phyloP scores from a whole-genome alignment of 2,113 vertebrate genomes.

The Corydoras maculifer region DNA sequence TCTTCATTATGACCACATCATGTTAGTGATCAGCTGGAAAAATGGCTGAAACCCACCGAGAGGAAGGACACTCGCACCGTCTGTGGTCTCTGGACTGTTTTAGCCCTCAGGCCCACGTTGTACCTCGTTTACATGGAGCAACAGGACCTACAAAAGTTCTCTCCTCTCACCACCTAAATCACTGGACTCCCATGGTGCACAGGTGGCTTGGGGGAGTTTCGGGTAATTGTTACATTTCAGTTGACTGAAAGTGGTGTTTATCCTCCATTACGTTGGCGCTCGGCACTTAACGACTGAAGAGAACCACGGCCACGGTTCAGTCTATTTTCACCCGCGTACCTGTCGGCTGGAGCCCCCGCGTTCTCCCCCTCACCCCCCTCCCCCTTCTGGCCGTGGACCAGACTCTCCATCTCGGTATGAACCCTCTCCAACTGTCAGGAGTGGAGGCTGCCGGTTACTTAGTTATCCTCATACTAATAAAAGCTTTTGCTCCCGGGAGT shows the following conservation, averaged over 20 bases:
- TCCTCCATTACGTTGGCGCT: constrained; percentile 18
- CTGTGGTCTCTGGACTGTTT: not conserved
- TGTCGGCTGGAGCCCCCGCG: not conserved
- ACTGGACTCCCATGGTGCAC: not conserved
- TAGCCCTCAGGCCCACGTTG: not conserved
- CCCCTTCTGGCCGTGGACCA: not conserved
- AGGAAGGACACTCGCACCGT: constrained; percentile 41
- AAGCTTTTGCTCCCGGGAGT: constrained; percentile 10
- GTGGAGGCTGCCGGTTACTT: constrained; percentile 13
- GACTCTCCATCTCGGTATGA: not conserved
- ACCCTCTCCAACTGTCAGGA: constrained; percentile 13
- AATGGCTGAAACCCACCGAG: constrained; percentile 44
- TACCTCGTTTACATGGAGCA: not conserved
- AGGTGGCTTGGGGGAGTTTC: constrained; percentile 7
- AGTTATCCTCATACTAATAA: constrained; percentile 4
- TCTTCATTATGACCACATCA: constrained; percentile 3
- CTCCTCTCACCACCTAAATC: not conserved
- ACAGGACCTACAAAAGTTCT: not conserved
- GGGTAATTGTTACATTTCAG: constrained; percentile 29
- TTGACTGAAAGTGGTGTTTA: constrained; percentile 29
- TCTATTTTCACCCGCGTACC: constrained; percentile 22
- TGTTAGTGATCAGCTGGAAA: constrained; percentile 51
- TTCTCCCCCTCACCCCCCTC: not conserved
- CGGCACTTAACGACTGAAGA: constrained; percentile 17
- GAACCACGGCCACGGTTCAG: constrained; percentile 3